These are phyloP conservation scores for Platalea minor DNA, from an alignment of 2,797 vertebrate genomes.

Conservation along the genomic window DNA sequence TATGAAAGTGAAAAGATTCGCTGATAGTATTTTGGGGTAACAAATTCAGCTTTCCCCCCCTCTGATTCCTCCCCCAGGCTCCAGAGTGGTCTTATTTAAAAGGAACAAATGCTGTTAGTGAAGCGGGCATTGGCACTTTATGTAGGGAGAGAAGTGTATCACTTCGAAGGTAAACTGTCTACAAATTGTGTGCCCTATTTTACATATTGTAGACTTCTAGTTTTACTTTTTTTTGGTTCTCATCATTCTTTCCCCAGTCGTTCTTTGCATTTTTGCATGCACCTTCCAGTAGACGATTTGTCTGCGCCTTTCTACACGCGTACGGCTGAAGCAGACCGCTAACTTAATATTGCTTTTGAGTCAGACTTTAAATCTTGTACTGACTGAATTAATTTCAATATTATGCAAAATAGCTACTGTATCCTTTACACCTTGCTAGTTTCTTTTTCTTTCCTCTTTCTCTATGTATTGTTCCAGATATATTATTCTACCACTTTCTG, in stretches of 20 bases:
- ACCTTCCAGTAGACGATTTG: background rate
- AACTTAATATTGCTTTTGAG: background rate
- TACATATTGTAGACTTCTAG: background rate
- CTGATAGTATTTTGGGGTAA: background rate
- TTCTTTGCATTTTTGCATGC: background rate
- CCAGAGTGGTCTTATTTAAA: background rate
- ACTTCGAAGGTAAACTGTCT: background rate
- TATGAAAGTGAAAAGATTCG: background rate
- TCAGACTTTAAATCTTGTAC: background rate
- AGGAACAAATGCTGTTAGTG: background rate
- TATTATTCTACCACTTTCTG: background rate
- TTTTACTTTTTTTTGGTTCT: background rate
- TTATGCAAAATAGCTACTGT: background rate
- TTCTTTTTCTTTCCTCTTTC: background rate
- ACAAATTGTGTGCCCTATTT: background rate
- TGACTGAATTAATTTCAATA: background rate
- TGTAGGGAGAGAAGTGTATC: background rate
- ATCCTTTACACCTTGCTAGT: background rate
- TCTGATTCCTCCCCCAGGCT: background rate
- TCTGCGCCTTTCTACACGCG: background rate
- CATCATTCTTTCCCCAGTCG: background rate
- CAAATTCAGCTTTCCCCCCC: fast-evolving
- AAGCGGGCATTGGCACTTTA: background rate
- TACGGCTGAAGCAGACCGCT: background rate
- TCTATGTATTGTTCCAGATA: background rate